Percentiles rank a stretch among this genome's conserved stretches.
phyloP scores from a whole-genome alignment of 2,113 vertebrate species.

The Pyxicephalus adspersus region DNA sequence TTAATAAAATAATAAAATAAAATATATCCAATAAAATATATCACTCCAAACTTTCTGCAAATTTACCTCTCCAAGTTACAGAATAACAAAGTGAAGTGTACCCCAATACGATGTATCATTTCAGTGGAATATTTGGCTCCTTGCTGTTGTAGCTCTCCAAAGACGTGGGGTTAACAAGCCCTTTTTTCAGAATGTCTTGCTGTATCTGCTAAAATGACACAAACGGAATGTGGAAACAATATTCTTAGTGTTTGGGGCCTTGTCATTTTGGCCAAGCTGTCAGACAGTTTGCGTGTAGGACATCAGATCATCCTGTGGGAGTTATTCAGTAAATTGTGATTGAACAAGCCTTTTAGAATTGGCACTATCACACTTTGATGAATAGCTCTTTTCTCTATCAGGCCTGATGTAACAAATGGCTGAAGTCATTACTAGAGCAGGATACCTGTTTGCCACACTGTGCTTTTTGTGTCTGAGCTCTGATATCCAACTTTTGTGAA shows the following conservation, averaged over 20 bases:
- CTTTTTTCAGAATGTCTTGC: neutral
- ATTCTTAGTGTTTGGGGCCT: slow-evolving; percentile 45
- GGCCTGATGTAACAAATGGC: slow-evolving; percentile 14
- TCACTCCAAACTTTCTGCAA: no score
- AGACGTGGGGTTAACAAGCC: neutral
- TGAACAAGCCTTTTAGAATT: slow-evolving; percentile 24
- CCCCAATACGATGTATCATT: neutral
- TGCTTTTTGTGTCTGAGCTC: neutral
- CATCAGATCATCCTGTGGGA: slow-evolving; percentile 30
- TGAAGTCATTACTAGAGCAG: slow-evolving; percentile 10
- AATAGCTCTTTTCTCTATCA: slow-evolving; percentile 10
- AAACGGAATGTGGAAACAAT: slow-evolving; percentile 48
- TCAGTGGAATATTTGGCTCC: neutral
- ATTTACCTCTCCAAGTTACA: neutral
- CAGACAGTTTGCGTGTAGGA: slow-evolving; percentile 13
- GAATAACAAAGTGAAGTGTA: neutral
- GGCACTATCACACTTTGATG: slow-evolving; percentile 38
- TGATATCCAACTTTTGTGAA: slow-evolving; percentile 32
- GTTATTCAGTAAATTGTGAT: slow-evolving; percentile 36
- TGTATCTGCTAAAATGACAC: slow-evolving; percentile 25
- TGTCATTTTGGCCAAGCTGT: slow-evolving; percentile 16
- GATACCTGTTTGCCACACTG: slow-evolving; percentile 10
- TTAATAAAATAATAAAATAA: no score
- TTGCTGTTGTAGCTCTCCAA: neutral
- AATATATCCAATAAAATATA: no score